Conservation (phyloP, 2,797 vertebrate species). For the Natrix natrix region DNA sequence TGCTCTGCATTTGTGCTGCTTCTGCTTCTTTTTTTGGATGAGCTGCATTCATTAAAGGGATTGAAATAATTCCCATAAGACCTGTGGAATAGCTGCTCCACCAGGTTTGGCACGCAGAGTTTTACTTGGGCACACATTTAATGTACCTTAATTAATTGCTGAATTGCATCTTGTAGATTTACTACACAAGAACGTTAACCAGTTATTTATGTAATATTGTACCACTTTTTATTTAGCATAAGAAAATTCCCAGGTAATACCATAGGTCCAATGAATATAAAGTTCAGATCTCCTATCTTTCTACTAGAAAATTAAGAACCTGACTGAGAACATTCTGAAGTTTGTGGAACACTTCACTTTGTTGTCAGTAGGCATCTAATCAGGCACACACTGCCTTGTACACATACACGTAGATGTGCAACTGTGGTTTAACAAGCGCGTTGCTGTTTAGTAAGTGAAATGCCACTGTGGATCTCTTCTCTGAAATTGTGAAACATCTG, state of each 20-base stretch:
- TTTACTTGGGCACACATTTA: background rate
- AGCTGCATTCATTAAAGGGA: background rate
- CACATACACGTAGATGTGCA: background rate
- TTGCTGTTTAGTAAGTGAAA: background rate
- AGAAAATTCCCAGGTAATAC: background rate
- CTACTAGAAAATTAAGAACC: background rate
- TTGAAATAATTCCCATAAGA: background rate
- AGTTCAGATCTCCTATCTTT: background rate
- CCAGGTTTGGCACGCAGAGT: background rate
- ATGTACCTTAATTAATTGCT: background rate
- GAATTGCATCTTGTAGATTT: background rate
- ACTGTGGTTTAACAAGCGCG: background rate
- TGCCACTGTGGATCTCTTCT: background rate
- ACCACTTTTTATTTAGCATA: background rate
- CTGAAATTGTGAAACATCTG: background rate
- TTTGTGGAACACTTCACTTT: background rate
- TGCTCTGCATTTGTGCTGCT: background rate
- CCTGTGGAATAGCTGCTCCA: background rate
- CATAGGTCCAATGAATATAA: background rate
- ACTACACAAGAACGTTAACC: background rate
- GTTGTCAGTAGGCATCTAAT: background rate
- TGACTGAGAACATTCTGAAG: conserved; percentile 15
- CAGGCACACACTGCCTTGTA: background rate
- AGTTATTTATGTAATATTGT: background rate
- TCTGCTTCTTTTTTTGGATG: background rate